Conservation (phyloP, 2,888 invertebrate genomes). For the Octodonta nipae region DNA sequence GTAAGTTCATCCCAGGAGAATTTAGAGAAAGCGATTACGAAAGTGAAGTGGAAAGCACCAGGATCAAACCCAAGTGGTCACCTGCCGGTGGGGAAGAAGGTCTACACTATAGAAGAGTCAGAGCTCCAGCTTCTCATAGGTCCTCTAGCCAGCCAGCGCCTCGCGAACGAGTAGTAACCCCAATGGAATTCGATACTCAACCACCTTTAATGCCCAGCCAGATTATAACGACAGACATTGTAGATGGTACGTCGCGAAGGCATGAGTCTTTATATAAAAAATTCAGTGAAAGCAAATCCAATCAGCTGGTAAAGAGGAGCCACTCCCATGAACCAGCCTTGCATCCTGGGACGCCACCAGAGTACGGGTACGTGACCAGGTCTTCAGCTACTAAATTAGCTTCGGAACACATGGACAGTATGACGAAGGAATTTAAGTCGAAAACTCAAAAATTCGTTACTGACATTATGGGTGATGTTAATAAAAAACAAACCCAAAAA, state of each 20-base stretch:
- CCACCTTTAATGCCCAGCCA: conserved; percentile 36
- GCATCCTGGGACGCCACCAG: conserved; percentile 46
- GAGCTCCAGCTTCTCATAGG: conserved; percentile 39
- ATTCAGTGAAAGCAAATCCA: conserved; percentile 24
- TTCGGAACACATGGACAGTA: conserved; percentile 49
- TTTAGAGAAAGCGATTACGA: conserved; percentile 58
- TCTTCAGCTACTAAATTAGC: conserved; percentile 39
- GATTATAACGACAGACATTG: conserved; percentile 17
- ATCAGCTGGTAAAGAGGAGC: conserved; percentile 23
- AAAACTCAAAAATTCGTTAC: conserved; percentile 55
- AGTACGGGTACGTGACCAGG: conserved; percentile 41
- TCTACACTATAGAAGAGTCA: conserved; percentile 47
- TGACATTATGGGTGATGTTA: conserved; percentile 50
- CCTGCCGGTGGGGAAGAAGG: conserved; percentile 48
- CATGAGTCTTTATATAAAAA: conserved; percentile 21
- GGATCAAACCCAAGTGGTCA: conserved; percentile 51
- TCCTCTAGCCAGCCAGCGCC: conserved; percentile 40
- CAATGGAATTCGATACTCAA: conserved; percentile 48
- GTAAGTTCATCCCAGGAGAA: conserved; percentile 51
- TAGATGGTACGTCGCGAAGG: conserved; percentile 15
- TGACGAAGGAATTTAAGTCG: conserved; percentile 53
- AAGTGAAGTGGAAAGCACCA: conserved; percentile 48
- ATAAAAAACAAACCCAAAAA: conserved; percentile 28
- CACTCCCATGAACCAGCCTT: conserved; percentile 27
- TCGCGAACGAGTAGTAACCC: conserved; percentile 40